phyloP scores from a whole-genome alignment of 2,113 vertebrate species.

The Spea multiplicata region DNA sequence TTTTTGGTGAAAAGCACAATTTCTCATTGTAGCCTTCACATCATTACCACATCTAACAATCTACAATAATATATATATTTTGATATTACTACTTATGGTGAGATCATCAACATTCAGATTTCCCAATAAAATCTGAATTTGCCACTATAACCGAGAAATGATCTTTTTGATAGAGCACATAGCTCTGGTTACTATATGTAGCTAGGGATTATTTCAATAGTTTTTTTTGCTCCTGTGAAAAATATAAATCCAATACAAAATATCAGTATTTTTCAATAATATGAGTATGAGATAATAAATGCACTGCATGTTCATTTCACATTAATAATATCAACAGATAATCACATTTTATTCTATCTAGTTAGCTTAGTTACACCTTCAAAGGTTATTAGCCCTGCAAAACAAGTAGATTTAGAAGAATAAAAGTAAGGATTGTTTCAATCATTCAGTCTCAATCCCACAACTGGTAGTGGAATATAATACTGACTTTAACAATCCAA shows the following conservation, averaged over 20 bases:
- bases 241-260: background rate
- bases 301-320: background rate
- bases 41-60: too few relatives aligned
- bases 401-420: background rate
- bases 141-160: too few relatives aligned
- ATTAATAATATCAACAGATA: background rate
- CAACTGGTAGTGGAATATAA: constrained; percentile 9
- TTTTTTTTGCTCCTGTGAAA: background rate
- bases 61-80: too few relatives aligned
- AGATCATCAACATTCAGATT: too few relatives aligned
- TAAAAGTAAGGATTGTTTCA: background rate
- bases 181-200: too few relatives aligned
- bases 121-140: too few relatives aligned
- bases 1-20: too few relatives aligned
- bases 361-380: background rate
- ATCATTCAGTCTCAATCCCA: background rate
- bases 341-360: background rate
- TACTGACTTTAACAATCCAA: constrained; percentile 12
- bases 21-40: too few relatives aligned
- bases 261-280: background rate
- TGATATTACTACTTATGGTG: too few relatives aligned
- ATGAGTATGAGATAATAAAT: background rate
- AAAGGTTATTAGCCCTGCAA: background rate
- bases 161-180: too few relatives aligned
- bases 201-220: too few relatives aligned